Conservation (phyloP, 1,140 invertebrate genomes). For the Pseudomyrmex cubaensis region DNA sequence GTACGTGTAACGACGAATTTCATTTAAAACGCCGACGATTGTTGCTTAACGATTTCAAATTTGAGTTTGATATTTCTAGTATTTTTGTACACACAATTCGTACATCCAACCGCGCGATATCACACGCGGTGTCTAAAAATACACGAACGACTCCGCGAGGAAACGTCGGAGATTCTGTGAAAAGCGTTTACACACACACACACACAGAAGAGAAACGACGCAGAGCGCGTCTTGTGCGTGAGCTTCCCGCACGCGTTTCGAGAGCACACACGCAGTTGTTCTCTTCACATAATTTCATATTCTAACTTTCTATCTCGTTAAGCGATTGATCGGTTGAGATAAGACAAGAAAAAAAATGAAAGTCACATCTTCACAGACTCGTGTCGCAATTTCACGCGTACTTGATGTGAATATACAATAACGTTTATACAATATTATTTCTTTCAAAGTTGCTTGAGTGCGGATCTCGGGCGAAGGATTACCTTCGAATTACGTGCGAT, state of each 20-base stretch:
- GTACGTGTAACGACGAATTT: no score
- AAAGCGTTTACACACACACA: background rate
- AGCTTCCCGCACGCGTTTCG: no score
- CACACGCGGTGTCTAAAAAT: constrained; percentile 53
- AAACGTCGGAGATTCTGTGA: constrained; percentile 34
- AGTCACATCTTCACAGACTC: background rate
- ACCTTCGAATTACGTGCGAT: constrained; percentile 87
- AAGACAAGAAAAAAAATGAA: background rate
- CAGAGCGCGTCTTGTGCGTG: no score
- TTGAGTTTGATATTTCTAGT: constrained; percentile 7
- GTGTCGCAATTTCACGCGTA: background rate
- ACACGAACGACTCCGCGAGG: constrained; percentile 23
- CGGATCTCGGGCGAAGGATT: constrained; percentile 46
- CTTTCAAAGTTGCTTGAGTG: background rate
- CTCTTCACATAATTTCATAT: no score
- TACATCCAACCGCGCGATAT: constrained; percentile 24
- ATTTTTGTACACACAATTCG: background rate
- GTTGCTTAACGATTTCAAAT: background rate
- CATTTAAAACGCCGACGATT: background rate
- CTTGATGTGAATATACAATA: no score
- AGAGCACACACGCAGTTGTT: no score
- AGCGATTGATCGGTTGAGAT: no score
- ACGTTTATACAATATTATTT: no score
- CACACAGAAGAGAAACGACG: no score
- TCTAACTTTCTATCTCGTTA: no score